A percentile compares a stretch with the other conserved stretches of the same genome.
Evolutionary conservation across 2,797 vertebrate genomes (phyloP).

Genomic region (Phataginus tetradactyla): DNA sequence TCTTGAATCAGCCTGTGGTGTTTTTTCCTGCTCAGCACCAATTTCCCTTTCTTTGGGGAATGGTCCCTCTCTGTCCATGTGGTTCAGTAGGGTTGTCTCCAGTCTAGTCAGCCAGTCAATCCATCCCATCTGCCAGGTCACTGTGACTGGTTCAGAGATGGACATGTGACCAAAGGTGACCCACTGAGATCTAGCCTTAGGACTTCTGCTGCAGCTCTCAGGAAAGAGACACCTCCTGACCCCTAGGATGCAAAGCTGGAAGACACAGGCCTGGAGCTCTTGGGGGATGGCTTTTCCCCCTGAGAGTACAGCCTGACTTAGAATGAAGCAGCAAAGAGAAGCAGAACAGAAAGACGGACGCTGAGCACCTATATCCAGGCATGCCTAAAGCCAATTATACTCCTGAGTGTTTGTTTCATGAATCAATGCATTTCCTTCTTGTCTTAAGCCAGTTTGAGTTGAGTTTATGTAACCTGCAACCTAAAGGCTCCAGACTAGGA

Average conservation of each 20-base stretch:
- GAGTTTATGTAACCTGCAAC: slow-evolving; percentile 49
- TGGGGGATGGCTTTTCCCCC: not conserved
- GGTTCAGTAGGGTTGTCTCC: not conserved
- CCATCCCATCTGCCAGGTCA: not conserved
- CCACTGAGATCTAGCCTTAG: not conserved
- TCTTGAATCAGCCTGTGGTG: not conserved
- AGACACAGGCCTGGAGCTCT: not conserved
- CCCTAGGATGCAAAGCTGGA: not conserved
- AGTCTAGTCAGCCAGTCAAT: not conserved
- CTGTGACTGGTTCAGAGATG: not conserved
- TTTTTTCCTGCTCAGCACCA: not conserved
- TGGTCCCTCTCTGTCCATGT: not conserved
- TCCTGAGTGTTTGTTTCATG: slow-evolving; percentile 13
- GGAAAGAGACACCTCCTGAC: not conserved
- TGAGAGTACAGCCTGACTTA: not conserved
- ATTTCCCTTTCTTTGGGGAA: not conserved
- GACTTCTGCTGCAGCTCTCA: not conserved
- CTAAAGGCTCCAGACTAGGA: not conserved
- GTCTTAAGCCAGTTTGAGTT: not conserved
- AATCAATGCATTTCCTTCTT: slow-evolving; percentile 38
- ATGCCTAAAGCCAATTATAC: not conserved
- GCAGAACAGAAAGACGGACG: not conserved
- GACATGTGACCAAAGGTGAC: not conserved
- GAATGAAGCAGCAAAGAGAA: not conserved
- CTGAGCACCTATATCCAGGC: not conserved